Evolutionary conservation across 1,140 invertebrate genomes (phyloP).

Genomic region (Caenorhabditis remanei): DNA sequence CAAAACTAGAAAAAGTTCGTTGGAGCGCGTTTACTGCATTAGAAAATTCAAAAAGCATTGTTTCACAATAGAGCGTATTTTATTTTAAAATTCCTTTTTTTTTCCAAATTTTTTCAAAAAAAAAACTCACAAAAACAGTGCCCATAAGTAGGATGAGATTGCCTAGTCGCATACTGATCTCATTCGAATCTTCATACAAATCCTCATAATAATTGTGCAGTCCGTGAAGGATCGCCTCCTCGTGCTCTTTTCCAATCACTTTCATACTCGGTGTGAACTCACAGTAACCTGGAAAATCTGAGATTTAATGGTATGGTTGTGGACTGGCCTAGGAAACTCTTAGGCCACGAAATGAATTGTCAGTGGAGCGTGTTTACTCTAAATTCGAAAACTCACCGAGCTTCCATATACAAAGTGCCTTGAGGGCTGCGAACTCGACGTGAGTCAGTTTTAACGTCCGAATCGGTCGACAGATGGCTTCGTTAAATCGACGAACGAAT

Average conservation of each 20-base stretch:
- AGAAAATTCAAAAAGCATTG: neutral
- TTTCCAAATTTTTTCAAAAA: neutral
- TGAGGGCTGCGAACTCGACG: slow-evolving; percentile 53
- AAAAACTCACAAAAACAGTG: slow-evolving; percentile 54
- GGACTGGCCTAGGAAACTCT: neutral
- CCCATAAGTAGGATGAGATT: slow-evolving; percentile 54
- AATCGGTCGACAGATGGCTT: slow-evolving; percentile 23
- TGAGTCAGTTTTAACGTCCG: slow-evolving; percentile 23
- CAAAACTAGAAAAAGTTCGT: neutral
- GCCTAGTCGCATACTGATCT: slow-evolving; percentile 18
- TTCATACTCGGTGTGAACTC: slow-evolving; percentile 47
- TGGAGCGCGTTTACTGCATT: neutral
- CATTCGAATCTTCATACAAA: slow-evolving; percentile 2
- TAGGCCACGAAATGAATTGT: neutral
- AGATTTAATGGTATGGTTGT: neutral
- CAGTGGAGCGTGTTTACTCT: neutral
- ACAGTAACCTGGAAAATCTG: slow-evolving; percentile 47
- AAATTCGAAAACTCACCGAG: slow-evolving; percentile 20
- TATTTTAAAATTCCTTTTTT: neutral
- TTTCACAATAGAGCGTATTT: neutral
- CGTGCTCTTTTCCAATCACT: slow-evolving; percentile 44
- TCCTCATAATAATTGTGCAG: slow-evolving; percentile 46
- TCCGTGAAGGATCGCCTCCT: slow-evolving; percentile 12
- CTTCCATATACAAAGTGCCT: slow-evolving; percentile 57
- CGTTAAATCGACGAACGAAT: slow-evolving; percentile 27